Base-by-base conservation (phyloP, 2,888 invertebrate genomes). In the Gisinianus flammeolus region DNA sequence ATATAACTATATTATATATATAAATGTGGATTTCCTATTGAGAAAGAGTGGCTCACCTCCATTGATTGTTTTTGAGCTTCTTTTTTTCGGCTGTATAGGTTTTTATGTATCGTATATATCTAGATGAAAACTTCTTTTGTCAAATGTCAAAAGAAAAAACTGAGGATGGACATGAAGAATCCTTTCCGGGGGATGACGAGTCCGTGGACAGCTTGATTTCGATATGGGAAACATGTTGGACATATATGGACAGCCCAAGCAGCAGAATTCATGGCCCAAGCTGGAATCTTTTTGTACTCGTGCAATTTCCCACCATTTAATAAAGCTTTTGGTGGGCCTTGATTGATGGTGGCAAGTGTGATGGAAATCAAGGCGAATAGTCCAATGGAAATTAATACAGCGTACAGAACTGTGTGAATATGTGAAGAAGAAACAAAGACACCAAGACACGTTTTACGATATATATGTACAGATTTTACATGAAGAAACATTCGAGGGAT, bases 191-290 rank as follows among this genome's bases (percentile, higher is more conserved):
- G 24, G 10, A 62, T 24, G 62, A 62, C 62, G 4, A 62, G n/a
- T 22, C 8, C 24, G 3, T 22, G 4, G 24, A 62, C 24, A 6
- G 62, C 62, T 22, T 4, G 5, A 22, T 62, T 24, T 62, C 62
- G 22, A 24, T 62, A 62, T 12, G 62, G 62, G 8, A 62, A 3
- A 62, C 62, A 62, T 24, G 19, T 26, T 24, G 62, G 62, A 62
- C 62, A 62, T 24, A 62, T 62, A 22, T 62, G 62, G 22, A 62
- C 62, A 62, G 62, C 62, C 74, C 74, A 66, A 44, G 66, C 64
- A 0, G 58, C 8, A 6, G 74, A 30, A 26, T 74, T 33, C n/a
- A 73, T 22, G n/a, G 35, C 6, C 8, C 2, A n/a, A 19, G 5
- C 33, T 10, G 73, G 73, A 24, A 74, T 12, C 5, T 35, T 35